A percentile compares a stretch with the other conserved stretches of the same genome.
Evolutionary conservation across 2,888 invertebrate genomes (phyloP).

Genomic region (Junonia oenone): DNA sequence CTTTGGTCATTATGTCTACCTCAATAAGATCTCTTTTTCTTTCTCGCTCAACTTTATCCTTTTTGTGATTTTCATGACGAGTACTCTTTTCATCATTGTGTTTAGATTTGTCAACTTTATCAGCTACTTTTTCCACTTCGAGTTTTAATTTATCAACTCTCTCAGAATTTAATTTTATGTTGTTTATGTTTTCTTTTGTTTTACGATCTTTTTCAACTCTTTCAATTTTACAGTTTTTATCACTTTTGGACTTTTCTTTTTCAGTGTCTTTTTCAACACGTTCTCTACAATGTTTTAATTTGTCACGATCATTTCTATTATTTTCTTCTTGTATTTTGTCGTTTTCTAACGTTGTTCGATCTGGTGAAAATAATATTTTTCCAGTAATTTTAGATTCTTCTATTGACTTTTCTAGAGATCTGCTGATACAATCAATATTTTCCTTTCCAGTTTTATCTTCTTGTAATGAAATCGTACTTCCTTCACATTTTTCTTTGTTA

Average conservation of each 20-base stretch:
- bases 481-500: constrained; percentile 48
- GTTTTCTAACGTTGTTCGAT: constrained; percentile 47
- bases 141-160: constrained; percentile 42
- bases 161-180: constrained; percentile 44
- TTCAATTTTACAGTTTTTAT: constrained; percentile 47
- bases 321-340: constrained; percentile 64
- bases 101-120: constrained; percentile 52
- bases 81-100: constrained; percentile 57
- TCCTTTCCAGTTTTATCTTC: constrained; percentile 61
- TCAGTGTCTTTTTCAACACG: constrained; percentile 61
- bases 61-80: constrained; percentile 72
- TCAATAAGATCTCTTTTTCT: constrained; percentile 55
- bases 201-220: constrained; percentile 55
- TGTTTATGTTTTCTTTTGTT: constrained; percentile 39
- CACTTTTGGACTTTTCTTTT: constrained; percentile 52
- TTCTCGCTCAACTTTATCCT: constrained; percentile 63
- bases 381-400: constrained; percentile 57
- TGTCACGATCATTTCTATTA: constrained; percentile 61
- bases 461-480: constrained; percentile 40
- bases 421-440: constrained; percentile 52
- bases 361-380: constrained; percentile 37
- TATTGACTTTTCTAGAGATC: constrained; percentile 43
- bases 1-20: constrained; percentile 37
- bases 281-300: constrained; percentile 53
- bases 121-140: constrained; percentile 49